Evolutionary conservation across 2,888 invertebrate species (phyloP).

Genomic region (Hemaris fuciformis): DNA sequence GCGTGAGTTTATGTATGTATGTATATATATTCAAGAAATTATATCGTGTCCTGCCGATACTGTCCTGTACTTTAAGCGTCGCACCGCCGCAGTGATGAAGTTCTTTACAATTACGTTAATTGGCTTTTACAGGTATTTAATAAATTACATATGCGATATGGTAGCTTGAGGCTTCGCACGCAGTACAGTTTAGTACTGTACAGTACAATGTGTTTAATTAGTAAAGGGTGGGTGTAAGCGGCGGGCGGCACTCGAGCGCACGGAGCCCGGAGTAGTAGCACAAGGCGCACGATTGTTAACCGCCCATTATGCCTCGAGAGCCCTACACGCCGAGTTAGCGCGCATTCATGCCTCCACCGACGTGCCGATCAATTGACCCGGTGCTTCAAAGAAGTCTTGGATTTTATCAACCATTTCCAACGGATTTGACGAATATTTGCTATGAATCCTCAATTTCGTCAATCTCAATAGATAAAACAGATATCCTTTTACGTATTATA

Average conservation of each 20-base stretch:
- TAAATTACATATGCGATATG: neutral
- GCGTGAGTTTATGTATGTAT: too few relatives aligned
- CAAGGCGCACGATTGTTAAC: constrained; percentile 60
- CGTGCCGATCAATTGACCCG: constrained; percentile 5
- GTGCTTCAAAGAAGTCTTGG: neutral
- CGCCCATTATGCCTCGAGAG: constrained; percentile 58
- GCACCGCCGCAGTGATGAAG: too few relatives aligned
- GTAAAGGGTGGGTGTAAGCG: constrained; percentile 39
- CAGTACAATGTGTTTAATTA: constrained; percentile 50
- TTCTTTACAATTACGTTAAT: too few relatives aligned
- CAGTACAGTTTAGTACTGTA: constrained; percentile 25
- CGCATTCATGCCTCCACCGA: constrained; percentile 38
- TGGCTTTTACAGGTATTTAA: too few relatives aligned
- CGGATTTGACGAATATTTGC: neutral
- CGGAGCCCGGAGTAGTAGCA: constrained; percentile 25
- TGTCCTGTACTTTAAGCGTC: too few relatives aligned
- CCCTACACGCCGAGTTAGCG: constrained; percentile 37
- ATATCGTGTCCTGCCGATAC: too few relatives aligned
- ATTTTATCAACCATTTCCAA: neutral
- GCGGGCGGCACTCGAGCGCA: constrained; percentile 28
- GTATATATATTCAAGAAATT: too few relatives aligned
- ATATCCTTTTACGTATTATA: too few relatives aligned
- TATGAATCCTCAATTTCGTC: too few relatives aligned
- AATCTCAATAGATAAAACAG: too few relatives aligned
- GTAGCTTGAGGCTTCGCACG: constrained; percentile 13